A percentile compares a stretch with the other conserved stretches of the same genome.
phyloP scores from a whole-genome alignment of 2,888 invertebrate genomes.

The Hypolimnas misippus region DNA sequence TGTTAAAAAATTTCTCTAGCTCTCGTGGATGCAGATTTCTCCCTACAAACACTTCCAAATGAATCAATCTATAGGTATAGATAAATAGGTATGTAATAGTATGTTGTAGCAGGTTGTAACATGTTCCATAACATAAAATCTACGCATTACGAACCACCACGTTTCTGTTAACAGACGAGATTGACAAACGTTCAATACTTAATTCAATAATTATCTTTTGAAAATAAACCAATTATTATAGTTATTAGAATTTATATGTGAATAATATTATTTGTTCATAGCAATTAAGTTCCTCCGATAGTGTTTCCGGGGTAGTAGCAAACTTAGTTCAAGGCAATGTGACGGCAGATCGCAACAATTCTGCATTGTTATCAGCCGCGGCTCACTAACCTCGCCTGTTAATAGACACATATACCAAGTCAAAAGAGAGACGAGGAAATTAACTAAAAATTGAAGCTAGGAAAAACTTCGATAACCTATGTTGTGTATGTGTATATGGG shows the following conservation, averaged over 20 bases:
- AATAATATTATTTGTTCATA: not conserved
- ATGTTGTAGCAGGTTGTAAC: no score
- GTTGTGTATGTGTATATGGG: no score
- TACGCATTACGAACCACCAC: no score
- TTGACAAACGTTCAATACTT: no score
- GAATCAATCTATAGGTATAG: no score
- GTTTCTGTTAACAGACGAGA: no score
- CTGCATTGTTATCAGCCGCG: slow-evolving; percentile 40
- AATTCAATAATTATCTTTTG: not conserved
- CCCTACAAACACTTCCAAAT: no score
- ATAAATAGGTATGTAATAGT: no score
- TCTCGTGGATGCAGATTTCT: no score
- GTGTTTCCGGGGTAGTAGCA: slow-evolving; percentile 13
- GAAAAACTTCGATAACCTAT: no score
- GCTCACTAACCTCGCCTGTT: slow-evolving; percentile 37
- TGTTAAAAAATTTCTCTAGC: no score
- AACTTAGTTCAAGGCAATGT: slow-evolving; percentile 31
- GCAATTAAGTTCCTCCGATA: not conserved
- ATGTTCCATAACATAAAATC: no score
- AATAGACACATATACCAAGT: slow-evolving; percentile 8
- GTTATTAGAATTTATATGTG: not conserved
- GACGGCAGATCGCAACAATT: slow-evolving; percentile 37
- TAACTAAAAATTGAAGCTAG: not conserved
- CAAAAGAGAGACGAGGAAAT: not conserved
- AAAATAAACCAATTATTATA: not conserved